Evolutionary conservation across 1,140 invertebrate species (phyloP).

Genomic region (Bombus haemorrhoidalis): DNA sequence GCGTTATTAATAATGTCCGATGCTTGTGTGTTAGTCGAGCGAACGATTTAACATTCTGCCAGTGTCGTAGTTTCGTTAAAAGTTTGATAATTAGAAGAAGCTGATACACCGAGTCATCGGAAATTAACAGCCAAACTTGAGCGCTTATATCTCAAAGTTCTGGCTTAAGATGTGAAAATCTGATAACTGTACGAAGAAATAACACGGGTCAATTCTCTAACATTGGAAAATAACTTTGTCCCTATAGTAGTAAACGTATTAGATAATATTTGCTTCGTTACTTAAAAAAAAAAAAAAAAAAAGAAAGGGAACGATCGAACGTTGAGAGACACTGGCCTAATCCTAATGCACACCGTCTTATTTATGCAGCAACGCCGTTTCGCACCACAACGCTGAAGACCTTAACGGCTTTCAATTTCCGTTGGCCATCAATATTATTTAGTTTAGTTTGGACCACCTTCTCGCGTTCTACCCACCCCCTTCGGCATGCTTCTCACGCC

Average conservation of each 20-base stretch:
- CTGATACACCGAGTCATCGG: background rate
- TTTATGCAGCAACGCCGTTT: slow-evolving; percentile 78
- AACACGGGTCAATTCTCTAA: background rate
- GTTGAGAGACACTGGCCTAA: slow-evolving; percentile 72
- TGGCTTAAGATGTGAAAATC: background rate
- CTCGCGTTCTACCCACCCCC: slow-evolving; percentile 61
- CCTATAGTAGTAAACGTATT: background rate
- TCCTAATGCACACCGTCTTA: slow-evolving; percentile 80
- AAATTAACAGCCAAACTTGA: background rate
- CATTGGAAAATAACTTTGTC: background rate
- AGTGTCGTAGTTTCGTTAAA: background rate
- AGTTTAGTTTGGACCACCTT: slow-evolving; percentile 81
- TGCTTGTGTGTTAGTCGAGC: background rate
- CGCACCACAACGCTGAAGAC: slow-evolving; percentile 77
- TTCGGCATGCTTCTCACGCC: slow-evolving; percentile 78
- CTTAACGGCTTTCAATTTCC: slow-evolving; percentile 83
- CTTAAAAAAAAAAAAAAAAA: background rate
- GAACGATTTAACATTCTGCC: background rate
- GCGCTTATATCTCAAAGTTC: background rate
- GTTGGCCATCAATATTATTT: slow-evolving; percentile 84
- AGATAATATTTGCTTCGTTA: background rate
- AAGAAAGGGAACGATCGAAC: background rate
- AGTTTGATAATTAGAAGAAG: slow-evolving; percentile 1
- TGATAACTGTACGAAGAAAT: background rate
- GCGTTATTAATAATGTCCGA: background rate